phyloP scores from a whole-genome alignment of 2,113 vertebrate genomes.

The Pygathrix nemaeus region DNA sequence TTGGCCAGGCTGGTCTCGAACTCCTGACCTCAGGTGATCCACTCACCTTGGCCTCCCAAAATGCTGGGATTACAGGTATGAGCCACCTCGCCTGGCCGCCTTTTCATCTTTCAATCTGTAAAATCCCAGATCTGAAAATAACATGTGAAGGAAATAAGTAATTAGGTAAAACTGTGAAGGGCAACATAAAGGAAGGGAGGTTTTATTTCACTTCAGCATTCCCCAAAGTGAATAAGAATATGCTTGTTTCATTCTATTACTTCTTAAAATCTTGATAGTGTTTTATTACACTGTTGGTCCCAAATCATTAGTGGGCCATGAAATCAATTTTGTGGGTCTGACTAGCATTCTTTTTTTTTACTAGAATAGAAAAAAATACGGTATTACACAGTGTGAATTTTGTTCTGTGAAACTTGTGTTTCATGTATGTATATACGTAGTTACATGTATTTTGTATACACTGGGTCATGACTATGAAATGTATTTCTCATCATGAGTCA shows the following conservation, averaged over 20 bases:
- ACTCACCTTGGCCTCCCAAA: too few species aligned
- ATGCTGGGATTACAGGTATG: too few species aligned
- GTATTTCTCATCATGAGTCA: background rate
- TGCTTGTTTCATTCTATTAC: background rate
- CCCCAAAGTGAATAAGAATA: background rate
- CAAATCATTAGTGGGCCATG: conserved; percentile 5
- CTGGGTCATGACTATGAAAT: background rate
- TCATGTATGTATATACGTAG: background rate
- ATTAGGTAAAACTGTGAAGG: background rate
- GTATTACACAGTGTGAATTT: background rate
- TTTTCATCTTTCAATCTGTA: background rate
- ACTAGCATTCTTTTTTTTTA: background rate
- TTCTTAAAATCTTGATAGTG: background rate
- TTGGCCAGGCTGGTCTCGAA: too few species aligned
- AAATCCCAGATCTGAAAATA: background rate
- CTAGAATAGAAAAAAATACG: background rate
- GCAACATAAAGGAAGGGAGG: background rate
- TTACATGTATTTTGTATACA: background rate
- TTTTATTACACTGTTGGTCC: background rate
- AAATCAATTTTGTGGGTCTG: background rate
- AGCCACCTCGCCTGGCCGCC: too few species aligned
- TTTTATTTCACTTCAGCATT: conserved; percentile 9
- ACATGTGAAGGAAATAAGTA: background rate
- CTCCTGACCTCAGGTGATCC: too few species aligned
- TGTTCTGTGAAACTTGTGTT: background rate